Evolutionary conservation across 2,888 invertebrate species (phyloP), one percentile per base, ranked within the genome.

Genomic region (Epinotia brunnichana): DNA sequence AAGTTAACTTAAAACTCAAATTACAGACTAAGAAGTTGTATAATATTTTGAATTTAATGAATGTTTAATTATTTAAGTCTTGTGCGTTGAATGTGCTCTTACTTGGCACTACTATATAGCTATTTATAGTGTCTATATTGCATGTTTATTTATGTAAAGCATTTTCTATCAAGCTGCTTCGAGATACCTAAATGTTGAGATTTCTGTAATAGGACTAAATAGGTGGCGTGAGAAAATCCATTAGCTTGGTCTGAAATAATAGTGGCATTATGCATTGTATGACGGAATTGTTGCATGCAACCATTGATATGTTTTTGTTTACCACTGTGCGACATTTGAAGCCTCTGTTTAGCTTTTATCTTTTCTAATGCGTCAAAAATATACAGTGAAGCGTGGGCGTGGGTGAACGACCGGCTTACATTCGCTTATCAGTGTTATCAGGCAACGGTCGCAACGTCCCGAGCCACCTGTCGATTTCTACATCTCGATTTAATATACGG

Each of bases 361-460:
- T 67, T 35, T 70, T 17, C 69, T 73, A 76, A 78, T 74, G 75
- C 75, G 85, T 79, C 83, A 90, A 77, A 81, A 83, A 85, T 87
- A 90, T 76, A 81, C 79, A 84, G 82, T 87, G 85, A 90, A 89
- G 90, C 87, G 87, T 89, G 88, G 90, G 89, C 82, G 87, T 90
- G 87, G 92, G 91, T 92, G 90, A 92, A 92, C 85, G 92, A 84
- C 90, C 92, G 90, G 84, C 91, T 90, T 84, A 92, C 90, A 91
- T 92, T 91, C 84, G 84, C 87, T 91, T 92, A 92, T 92, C 91
- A 92, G 64, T 53, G 35, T 54, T 66, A 66, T 66, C 54, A 54
- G 82, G 84, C 81, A 84, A 79, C 82, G 84, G 84, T 87, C 89
- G 87, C 88, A 86, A 87, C 86, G 89, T 82, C 77, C 82, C 81